Base-by-base conservation (phyloP, 2,797 vertebrate species). In the Rhabdomys pumilio region DNA sequence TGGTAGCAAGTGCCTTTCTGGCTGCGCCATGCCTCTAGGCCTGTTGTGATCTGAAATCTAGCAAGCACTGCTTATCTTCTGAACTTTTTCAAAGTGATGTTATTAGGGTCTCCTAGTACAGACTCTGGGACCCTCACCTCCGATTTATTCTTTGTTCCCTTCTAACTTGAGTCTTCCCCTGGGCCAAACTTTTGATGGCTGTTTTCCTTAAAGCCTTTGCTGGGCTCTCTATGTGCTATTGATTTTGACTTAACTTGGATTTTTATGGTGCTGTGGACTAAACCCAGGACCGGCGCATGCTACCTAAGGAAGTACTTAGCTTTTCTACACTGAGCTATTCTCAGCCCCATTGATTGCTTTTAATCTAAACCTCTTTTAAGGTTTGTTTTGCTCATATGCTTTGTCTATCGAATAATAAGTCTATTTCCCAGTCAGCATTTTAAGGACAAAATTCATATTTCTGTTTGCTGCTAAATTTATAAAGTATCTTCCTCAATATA, bases 391-490 rank as follows among this genome's bases (percentile, higher is more conserved):
- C n/a, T 90, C 73, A 0, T 12, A 59, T 92, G 15, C 44, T 90
- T 90, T 84, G 41, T 88, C 72, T 80, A 91, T 29, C 0, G 10
- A 50, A 50, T 22, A 69, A 2, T 76, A 24, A 93, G 24, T 82
- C 50, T 90, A 15, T 41, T 81, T 65, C 38, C 59, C 15, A 61
- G 1, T 72, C 10, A 92, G 47, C 57, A 91, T 89, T 91, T 95
- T 53, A 69, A 95, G 50, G 17, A 9, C 65, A 91, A 91, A 53
- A 38, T 91, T 44, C 3, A 3, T 55, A 24, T 5, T 91, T 94
- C 53, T 93, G 2, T 72, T 94, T 92, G 26, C 69, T 80, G 9
- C 44, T 94, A 22, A 76, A 24, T 65, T 95, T 29, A 72, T 85
- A 77, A 67, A 53, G 31, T 31, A 44, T 41, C 11, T 24, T 94